Evolutionary conservation across 2,888 invertebrate species (phyloP).

Genomic region (Monoplex corrugatus): DNA sequence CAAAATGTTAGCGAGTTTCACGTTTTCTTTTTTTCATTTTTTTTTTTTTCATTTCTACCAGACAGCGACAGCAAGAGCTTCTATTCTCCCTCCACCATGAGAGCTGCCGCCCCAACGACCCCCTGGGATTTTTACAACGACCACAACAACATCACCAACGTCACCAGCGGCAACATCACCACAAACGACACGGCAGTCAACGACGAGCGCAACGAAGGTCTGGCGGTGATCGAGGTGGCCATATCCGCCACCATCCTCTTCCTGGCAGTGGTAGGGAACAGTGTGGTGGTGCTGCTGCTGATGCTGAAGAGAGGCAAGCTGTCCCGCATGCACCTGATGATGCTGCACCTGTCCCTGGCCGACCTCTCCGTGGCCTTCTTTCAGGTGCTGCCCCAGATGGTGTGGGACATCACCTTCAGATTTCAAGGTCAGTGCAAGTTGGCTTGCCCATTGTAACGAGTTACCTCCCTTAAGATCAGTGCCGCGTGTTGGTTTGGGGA

Average conservation of each 20-base stretch:
- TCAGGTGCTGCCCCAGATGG: conserved; percentile 87
- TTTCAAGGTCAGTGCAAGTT: conserved; percentile 82
- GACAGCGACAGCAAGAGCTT: neutral
- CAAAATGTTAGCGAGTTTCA: too few species aligned
- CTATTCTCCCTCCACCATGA: neutral
- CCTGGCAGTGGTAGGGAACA: conserved; percentile 80
- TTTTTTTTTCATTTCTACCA: too few species aligned
- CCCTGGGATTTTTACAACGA: neutral
- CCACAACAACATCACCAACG: neutral
- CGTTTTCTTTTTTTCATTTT: too few species aligned
- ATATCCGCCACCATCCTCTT: conserved; percentile 57
- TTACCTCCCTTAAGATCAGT: too few species aligned
- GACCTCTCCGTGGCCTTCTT: conserved; percentile 87
- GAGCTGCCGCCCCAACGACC: neutral
- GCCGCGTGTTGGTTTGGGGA: too few species aligned
- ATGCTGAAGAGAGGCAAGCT: conserved; percentile 84
- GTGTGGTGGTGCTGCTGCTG: conserved; percentile 84
- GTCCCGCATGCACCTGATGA: conserved; percentile 87
- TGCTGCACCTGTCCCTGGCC: conserved; percentile 87
- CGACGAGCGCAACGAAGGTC: conserved; percentile 51
- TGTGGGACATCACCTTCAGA: conserved; percentile 86
- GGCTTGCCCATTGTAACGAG: too few species aligned
- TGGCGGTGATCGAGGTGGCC: conserved; percentile 57
- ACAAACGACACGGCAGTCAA: conserved; percentile 29
- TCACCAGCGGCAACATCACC: neutral